Base-by-base conservation (phyloP, 2,888 invertebrate genomes). In the Malthinus flaveolus region DNA sequence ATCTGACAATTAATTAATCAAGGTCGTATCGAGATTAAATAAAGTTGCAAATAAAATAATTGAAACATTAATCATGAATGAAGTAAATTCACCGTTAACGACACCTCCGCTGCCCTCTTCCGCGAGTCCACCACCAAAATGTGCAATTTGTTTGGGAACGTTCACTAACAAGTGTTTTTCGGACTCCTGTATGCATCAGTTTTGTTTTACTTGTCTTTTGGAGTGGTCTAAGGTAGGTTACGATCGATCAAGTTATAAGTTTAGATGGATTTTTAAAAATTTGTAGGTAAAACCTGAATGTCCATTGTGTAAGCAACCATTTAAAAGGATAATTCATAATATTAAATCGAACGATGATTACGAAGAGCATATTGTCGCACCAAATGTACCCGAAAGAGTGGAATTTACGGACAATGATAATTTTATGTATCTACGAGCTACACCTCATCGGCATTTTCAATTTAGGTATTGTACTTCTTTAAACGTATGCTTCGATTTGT, bases 241-340 rank as follows among this genome's bases (percentile, higher is more conserved):
- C 3, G 33, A 8, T 44, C 51, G n/a, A 31, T 49, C 10, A 23
- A 48, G 7, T 46, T 42, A 31, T 8, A 36, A 15, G 8, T 39
- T 23, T 10, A 4, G 44, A 36, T 50, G 36, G 12, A 39, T 47
- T 37, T 48, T 35, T 37, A 56, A 47, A 65, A 56, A 59, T 56
- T 63, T 56, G 49, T 74, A 91, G 90, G 90, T 95, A 9, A 96
- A 95, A 79, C 87, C 95, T 0, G 95, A 91, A 73, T 96, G 96
- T 77, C 97, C 97, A 0, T 81, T 97, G 0, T 97, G 97, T 78
- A 97, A 97, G 75, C 92, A 94, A 75, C 84, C 87, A 3, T 97
- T 97, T 77, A 90, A 88, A 69, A 90, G 91, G 6, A 97, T 97
- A 56, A 92, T 96, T 61, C 94, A 96, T 79, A 95, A 94, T 84